These are phyloP conservation scores for Lates japonicus DNA, from an alignment of 2,797 vertebrate species.

Conservation along the genomic window DNA sequence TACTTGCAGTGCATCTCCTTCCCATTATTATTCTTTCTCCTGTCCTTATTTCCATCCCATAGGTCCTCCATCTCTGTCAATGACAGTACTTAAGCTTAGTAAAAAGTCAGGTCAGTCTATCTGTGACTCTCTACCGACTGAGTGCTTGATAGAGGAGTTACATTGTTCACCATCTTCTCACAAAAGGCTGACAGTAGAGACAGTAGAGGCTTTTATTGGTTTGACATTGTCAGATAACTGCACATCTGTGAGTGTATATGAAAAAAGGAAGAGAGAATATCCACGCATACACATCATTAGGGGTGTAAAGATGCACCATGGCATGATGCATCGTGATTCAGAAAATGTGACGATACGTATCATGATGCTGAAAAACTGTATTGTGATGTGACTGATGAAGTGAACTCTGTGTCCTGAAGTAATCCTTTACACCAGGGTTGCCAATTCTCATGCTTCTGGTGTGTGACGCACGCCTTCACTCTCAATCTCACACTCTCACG, in stretches of 20 bases:
- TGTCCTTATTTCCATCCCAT: conserved; percentile 15
- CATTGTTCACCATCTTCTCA: conserved; percentile 27
- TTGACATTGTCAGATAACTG: conserved; percentile 20
- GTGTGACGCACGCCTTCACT: too few relatives aligned
- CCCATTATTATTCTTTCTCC: conserved; percentile 6
- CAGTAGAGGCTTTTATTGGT: conserved; percentile 14
- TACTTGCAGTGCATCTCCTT: conserved; percentile 8
- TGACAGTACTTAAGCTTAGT: conserved; percentile 19
- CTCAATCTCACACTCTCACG: too few relatives aligned
- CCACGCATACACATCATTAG: background rate
- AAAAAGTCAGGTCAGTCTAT: conserved; percentile 23
- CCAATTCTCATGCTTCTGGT: too few relatives aligned
- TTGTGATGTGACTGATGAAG: too few relatives aligned
- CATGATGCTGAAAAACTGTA: too few relatives aligned
- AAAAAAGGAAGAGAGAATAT: background rate
- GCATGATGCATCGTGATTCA: too few relatives aligned
- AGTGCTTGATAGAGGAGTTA: conserved; percentile 24
- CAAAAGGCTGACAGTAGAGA: background rate
- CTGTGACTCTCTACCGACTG: background rate
- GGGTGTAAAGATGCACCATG: too few relatives aligned
- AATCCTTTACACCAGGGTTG: too few relatives aligned
- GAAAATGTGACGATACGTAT: too few relatives aligned
- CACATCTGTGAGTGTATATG: conserved; percentile 12
- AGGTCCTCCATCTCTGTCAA: conserved; percentile 12
- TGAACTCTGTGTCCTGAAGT: too few relatives aligned